A percentile compares a stretch with the other conserved stretches of the same genome.
Conservation (phyloP, 2,113 vertebrate species). For the Garra rufa region DNA sequence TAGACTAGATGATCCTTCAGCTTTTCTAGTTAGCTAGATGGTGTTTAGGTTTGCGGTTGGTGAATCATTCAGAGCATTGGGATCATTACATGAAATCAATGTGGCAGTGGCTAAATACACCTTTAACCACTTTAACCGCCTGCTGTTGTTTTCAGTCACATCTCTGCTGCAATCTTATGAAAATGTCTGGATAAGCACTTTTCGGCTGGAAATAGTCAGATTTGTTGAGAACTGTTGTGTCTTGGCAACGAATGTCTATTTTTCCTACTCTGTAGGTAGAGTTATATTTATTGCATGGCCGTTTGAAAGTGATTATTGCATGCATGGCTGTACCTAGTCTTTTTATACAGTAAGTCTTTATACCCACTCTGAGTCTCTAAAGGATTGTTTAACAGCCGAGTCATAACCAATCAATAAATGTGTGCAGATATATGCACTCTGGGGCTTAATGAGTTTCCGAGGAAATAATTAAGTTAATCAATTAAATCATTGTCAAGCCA, state of each 20-base stretch:
- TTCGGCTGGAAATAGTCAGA: not conserved
- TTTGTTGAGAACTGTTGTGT: not conserved
- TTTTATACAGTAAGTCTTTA: constrained; percentile 53
- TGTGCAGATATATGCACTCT: constrained; percentile 68
- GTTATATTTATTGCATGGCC: constrained; percentile 6
- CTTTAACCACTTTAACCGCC: not conserved
- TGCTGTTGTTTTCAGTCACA: not conserved
- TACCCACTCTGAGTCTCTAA: constrained; percentile 64
- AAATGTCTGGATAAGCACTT: not conserved
- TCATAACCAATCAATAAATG: constrained; percentile 72
- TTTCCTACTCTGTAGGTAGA: not conserved
- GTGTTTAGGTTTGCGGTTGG: not conserved
- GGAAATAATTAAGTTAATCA: constrained; percentile 69
- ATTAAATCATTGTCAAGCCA: constrained; percentile 68
- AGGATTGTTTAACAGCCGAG: constrained; percentile 57
- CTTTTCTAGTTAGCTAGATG: constrained; percentile 17
- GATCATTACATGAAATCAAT: not conserved
- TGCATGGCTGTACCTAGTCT: not conserved
- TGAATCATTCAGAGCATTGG: not conserved
- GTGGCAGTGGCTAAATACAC: not conserved
- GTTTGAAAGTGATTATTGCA: constrained; percentile 36
- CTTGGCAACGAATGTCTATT: not conserved
- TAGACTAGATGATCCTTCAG: not conserved
- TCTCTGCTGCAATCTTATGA: not conserved
- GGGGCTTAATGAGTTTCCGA: constrained; percentile 73